Conservation (phyloP, 2,888 invertebrate species). For the Agrotis clavis region DNA sequence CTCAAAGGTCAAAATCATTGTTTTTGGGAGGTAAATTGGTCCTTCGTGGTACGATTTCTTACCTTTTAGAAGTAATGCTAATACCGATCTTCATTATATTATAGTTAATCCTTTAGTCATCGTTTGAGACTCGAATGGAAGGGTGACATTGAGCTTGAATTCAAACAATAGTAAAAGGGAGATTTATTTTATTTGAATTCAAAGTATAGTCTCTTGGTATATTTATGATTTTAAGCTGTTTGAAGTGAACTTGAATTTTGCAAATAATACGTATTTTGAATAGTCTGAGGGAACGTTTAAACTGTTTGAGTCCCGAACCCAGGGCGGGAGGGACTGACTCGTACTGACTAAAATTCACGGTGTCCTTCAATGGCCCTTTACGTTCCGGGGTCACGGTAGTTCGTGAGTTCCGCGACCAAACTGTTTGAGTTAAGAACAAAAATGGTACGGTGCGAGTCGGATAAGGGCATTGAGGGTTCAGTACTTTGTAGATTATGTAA, state of each 20-base stretch:
- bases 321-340: too few relatives aligned
- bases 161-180: constrained; percentile 4
- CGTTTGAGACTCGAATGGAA: neutral
- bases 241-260: neutral
- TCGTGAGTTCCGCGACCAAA: neutral
- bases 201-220: too few relatives aligned
- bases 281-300: neutral
- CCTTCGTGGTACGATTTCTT: constrained; percentile 22
- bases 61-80: neutral
- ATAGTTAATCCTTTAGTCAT: neutral
- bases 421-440: too few relatives aligned
- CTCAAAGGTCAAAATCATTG: constrained; percentile 24
- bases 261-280: constrained; percentile 9
- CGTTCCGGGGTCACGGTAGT: too few relatives aligned
- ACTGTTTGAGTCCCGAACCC: neutral
- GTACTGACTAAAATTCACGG: too few relatives aligned
- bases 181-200: too few relatives aligned
- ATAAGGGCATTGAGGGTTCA: too few relatives aligned
- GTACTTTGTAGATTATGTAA: too few relatives aligned
- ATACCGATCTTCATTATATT: neutral
- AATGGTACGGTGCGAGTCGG: too few relatives aligned
- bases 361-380: too few relatives aligned
- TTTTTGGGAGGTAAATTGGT: constrained; percentile 25
- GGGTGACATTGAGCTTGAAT: neutral
- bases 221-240: too few relatives aligned